These are phyloP conservation scores for Hydrophis major DNA, from an alignment of 2,797 vertebrate species.

Conservation along the genomic window DNA sequence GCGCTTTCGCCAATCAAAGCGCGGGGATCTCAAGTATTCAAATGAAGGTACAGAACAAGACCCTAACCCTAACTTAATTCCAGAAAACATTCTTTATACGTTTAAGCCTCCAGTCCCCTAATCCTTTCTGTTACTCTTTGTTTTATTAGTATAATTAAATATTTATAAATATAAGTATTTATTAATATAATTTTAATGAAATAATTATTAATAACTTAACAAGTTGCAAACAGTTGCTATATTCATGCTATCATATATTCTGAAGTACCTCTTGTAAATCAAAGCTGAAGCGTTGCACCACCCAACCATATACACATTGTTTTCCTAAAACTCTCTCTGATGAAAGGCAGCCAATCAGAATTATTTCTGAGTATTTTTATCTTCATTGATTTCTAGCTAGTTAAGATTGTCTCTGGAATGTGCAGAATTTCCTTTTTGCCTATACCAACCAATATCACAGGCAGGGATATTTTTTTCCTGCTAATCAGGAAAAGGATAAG, in stretches of 20 bases:
- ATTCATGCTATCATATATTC: background rate
- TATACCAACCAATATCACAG: background rate
- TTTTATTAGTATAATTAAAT: no score
- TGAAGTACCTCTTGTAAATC: background rate
- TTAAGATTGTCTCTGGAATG: constrained; percentile 15
- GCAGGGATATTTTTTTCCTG: background rate
- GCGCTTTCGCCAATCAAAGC: no score
- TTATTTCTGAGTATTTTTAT: background rate
- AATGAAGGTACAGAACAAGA: no score
- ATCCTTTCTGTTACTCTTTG: no score
- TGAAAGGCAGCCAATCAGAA: background rate
- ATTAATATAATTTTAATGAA: no score
- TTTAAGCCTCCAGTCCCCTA: no score
- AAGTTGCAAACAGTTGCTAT: background rate
- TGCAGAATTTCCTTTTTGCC: background rate
- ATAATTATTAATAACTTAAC: no score
- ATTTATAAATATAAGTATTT: no score
- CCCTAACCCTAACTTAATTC: no score
- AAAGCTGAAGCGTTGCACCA: background rate
- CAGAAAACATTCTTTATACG: no score
- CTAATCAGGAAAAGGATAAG: background rate
- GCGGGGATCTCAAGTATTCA: no score
- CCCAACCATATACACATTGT: background rate
- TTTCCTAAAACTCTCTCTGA: background rate
- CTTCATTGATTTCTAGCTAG: constrained; percentile 7